Conservation (phyloP, 2,797 vertebrate species). For the Coendou prehensilis region DNA sequence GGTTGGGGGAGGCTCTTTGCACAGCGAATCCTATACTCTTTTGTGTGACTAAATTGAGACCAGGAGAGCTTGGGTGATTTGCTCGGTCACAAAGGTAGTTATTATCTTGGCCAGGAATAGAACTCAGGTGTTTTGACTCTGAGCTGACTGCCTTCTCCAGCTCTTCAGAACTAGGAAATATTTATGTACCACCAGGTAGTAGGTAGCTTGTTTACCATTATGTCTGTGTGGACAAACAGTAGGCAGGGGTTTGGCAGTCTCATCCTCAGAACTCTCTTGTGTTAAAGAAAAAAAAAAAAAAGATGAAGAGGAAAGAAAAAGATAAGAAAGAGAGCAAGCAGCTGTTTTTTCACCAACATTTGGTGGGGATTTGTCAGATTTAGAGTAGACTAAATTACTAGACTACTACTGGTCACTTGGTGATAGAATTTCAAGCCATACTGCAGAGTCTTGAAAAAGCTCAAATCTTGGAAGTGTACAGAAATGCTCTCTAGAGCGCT, state of each 20-base stretch:
- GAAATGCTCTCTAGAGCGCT: background rate
- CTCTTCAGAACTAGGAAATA: background rate
- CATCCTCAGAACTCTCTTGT: background rate
- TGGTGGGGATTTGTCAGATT: background rate
- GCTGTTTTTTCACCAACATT: background rate
- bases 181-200: background rate
- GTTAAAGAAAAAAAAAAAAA: background rate
- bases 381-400: background rate
- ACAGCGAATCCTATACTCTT: background rate
- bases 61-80: background rate
- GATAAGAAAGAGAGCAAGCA: background rate
- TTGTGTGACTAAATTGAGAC: background rate
- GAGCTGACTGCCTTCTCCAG: background rate
- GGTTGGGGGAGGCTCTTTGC: background rate
- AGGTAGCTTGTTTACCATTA: background rate
- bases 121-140: background rate
- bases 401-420: background rate
- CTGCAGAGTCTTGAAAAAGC: background rate
- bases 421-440: background rate
- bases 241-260: background rate
- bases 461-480: background rate
- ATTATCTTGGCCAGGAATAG: background rate
- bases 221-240: background rate
- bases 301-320: background rate
- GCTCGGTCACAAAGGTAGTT: background rate